These are phyloP conservation scores for Uromys caudimaculatus DNA, from an alignment of 2,797 vertebrate species.

Conservation along the genomic window DNA sequence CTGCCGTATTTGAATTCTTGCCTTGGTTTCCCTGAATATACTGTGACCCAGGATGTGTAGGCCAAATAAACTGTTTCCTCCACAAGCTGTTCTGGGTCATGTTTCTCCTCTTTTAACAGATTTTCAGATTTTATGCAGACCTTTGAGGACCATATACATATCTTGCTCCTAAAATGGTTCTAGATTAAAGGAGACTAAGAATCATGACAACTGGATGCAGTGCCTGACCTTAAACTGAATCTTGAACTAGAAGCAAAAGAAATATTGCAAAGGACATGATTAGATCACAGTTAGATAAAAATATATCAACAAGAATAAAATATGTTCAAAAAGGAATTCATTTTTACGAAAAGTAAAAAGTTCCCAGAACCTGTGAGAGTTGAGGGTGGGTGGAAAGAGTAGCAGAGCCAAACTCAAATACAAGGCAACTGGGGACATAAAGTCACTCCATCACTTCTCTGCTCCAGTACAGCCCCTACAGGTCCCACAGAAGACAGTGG, in stretches of 20 bases:
- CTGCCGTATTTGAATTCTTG: neutral
- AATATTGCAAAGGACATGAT: neutral
- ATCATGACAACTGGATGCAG: neutral
- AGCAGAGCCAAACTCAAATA: neutral
- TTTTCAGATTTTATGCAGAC: neutral
- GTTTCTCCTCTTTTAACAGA: neutral
- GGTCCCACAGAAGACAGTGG: neutral
- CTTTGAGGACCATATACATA: neutral
- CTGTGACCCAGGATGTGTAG: neutral
- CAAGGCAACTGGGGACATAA: neutral
- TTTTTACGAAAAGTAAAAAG: neutral
- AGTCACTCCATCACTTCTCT: neutral
- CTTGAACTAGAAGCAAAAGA: neutral
- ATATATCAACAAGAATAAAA: neutral
- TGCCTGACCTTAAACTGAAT: neutral
- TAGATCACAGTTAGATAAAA: neutral
- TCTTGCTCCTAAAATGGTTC: neutral
- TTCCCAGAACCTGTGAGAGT: neutral
- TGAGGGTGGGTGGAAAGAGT: neutral
- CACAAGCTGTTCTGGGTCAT: neutral
- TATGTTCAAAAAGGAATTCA: neutral
- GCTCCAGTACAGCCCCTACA: neutral
- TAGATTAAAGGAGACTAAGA: constrained; percentile 2
- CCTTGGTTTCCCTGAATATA: neutral
- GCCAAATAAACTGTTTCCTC: neutral